These are phyloP conservation scores for Propsilocerus akamusi DNA, from an alignment of 1,140 invertebrate species.

Conservation along the genomic window DNA sequence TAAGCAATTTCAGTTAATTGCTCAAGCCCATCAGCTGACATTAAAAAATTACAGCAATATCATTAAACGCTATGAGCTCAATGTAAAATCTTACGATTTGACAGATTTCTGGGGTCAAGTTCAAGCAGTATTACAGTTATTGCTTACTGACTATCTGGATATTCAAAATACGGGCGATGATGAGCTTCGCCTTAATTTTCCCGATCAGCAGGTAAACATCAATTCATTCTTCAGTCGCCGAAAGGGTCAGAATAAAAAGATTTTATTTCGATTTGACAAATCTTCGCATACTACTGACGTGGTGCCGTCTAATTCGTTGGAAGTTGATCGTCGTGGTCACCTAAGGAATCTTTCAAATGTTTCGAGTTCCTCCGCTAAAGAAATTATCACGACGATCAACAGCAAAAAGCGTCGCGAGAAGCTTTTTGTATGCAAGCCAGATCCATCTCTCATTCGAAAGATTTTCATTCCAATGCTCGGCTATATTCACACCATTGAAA, in stretches of 20 bases:
- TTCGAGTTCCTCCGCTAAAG: conserved; percentile 4
- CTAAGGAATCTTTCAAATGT: conserved; percentile 21
- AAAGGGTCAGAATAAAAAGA: conserved; percentile 32
- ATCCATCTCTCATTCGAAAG: conserved; percentile 54
- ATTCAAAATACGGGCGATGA: conserved; percentile 47
- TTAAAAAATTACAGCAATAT: conserved; percentile 39
- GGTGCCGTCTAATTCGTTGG: conserved; percentile 36
- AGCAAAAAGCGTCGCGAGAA: conserved; percentile 26
- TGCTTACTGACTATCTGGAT: conserved; percentile 69
- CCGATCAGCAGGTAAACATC: conserved; percentile 28
- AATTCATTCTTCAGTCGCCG: conserved; percentile 30
- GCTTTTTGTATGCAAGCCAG: conserved; percentile 46
- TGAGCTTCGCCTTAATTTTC: conserved; percentile 32
- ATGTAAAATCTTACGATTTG: conserved; percentile 48
- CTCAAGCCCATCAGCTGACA: conserved; percentile 43
- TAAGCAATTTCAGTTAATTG: conserved; percentile 53
- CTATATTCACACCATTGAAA: conserved; percentile 62
- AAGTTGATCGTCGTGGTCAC: conserved; percentile 30
- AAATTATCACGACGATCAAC: conserved; percentile 7
- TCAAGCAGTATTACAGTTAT: conserved; percentile 59
- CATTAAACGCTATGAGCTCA: conserved; percentile 30
- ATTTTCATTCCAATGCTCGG: conserved; percentile 54
- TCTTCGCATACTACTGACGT: conserved; percentile 51
- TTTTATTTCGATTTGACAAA: conserved; percentile 62
- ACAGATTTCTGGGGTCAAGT: conserved; percentile 77